These are phyloP conservation scores for Phaedon cochleariae DNA, from an alignment of 2,888 invertebrate genomes.

Conservation along the genomic window DNA sequence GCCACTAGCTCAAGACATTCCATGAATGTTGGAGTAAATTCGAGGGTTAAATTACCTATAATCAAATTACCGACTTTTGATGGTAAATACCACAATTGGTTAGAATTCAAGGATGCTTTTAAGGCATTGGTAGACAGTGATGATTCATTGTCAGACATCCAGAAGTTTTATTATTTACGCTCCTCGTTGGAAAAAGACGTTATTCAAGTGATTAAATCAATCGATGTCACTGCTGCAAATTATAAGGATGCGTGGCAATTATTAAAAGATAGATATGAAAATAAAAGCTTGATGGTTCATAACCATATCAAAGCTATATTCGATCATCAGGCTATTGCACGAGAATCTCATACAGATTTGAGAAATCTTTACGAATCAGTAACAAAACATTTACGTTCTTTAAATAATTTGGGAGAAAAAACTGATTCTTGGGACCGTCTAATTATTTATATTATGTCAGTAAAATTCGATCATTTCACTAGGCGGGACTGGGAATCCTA, in stretches of 20 bases:
- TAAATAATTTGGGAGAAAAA: conserved; percentile 39
- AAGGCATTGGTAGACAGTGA: conserved; percentile 23
- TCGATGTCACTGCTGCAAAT: conserved; percentile 24
- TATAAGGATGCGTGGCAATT: conserved; percentile 30
- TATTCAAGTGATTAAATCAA: conserved; percentile 20
- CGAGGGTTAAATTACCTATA: not conserved
- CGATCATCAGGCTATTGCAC: conserved; percentile 28
- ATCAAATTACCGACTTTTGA: conserved; percentile 21
- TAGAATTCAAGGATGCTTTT: conserved; percentile 26
- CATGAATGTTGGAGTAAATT: no score
- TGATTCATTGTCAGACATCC: conserved; percentile 16
- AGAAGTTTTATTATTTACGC: conserved; percentile 34
- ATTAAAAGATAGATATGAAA: conserved; percentile 39
- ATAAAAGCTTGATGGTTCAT: conserved; percentile 38
- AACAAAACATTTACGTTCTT: conserved; percentile 42
- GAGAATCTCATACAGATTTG: conserved; percentile 34
- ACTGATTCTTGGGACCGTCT: conserved; percentile 45
- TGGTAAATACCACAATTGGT: conserved; percentile 20
- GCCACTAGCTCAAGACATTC: no score
- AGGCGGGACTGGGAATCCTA: conserved; percentile 39
- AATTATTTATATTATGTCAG: conserved; percentile 25
- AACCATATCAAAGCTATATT: conserved; percentile 41
- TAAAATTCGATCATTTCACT: conserved; percentile 34
- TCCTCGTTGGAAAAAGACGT: conserved; percentile 28
- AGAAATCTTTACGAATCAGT: conserved; percentile 37